Percentiles rank a stretch among this genome's conserved stretches.
These are phyloP conservation scores for Acanthopagrus latus DNA, from an alignment of 2,797 vertebrate genomes.

Conservation along the genomic window DNA sequence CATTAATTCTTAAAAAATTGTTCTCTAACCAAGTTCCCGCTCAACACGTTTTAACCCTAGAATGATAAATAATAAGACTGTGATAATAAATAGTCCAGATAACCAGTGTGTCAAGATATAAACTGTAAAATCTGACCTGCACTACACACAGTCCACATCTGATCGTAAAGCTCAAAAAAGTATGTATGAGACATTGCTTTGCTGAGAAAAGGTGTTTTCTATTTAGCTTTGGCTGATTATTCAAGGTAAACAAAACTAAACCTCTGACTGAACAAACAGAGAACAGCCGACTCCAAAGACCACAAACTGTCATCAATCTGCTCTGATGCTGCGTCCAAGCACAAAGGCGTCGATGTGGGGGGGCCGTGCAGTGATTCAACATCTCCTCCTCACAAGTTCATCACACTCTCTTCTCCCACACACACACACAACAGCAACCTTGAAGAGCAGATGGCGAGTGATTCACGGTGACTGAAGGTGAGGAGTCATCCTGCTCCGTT, in stretches of 20 bases:
- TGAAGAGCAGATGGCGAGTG: slow-evolving; percentile 47
- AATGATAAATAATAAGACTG: no score
- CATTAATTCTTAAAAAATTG: not conserved
- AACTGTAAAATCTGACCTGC: no score
- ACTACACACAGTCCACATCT: no score
- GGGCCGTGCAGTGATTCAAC: slow-evolving; percentile 40
- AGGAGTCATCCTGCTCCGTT: slow-evolving; percentile 48
- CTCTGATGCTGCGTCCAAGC: not conserved
- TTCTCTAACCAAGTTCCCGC: not conserved
- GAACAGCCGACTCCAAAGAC: not conserved
- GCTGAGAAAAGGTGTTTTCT: not conserved
- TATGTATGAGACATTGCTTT: not conserved
- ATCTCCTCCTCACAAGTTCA: slow-evolving; percentile 14
- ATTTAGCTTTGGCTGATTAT: not conserved
- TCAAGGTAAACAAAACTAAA: not conserved
- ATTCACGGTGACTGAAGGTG: slow-evolving; percentile 57
- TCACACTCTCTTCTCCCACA: slow-evolving; percentile 17
- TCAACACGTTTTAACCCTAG: not conserved
- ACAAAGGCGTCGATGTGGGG: slow-evolving; percentile 25
- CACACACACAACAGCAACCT: slow-evolving; percentile 1
- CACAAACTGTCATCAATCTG: not conserved
- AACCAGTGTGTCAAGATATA: not conserved
- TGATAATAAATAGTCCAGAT: no score
- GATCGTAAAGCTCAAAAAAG: not conserved
- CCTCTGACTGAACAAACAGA: not conserved